A percentile compares a stretch with the other conserved stretches of the same genome.
These are phyloP conservation scores for Tinea pellionella DNA, from an alignment of 2,888 invertebrate genomes.

Conservation along the genomic window DNA sequence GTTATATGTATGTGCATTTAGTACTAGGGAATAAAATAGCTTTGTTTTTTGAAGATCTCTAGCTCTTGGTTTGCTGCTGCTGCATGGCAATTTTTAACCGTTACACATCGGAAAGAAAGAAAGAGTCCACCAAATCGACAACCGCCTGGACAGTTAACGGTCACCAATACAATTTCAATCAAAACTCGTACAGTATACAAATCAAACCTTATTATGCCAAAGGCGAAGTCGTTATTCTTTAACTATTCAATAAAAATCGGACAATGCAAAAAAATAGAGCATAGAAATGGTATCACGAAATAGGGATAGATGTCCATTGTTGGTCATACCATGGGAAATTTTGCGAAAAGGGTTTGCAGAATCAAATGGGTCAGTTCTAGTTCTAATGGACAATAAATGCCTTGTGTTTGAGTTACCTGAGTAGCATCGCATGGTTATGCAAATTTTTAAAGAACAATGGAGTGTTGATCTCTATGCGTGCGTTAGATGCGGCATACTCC, in stretches of 20 bases:
- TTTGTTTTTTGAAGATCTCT: too few species aligned
- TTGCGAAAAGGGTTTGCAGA: conserved; percentile 42
- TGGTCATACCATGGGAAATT: conserved; percentile 57
- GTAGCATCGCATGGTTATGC: conserved; percentile 52
- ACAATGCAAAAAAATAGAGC: conserved; percentile 67
- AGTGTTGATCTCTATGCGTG: conserved; percentile 10
- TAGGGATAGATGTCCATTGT: conserved; percentile 39
- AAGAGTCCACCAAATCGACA: conserved; percentile 13
- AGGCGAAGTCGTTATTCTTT: conserved; percentile 49
- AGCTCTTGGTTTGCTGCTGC: too few species aligned
- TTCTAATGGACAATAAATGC: conserved; percentile 26
- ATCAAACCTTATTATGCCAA: conserved; percentile 29
- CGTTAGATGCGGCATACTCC: conserved; percentile 4
- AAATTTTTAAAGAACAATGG: conserved; percentile 50
- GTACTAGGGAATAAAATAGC: too few species aligned
- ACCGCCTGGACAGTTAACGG: conserved; percentile 34
- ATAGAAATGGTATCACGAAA: conserved; percentile 50
- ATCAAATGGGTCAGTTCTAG: conserved; percentile 59
- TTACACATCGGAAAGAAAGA: too few species aligned
- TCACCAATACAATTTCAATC: conserved; percentile 27
- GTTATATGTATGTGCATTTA: too few species aligned
- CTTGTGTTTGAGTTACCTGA: conserved; percentile 19
- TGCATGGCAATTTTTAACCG: too few species aligned
- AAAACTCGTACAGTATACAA: conserved; percentile 7
- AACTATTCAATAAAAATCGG: conserved; percentile 23